Percentiles rank a stretch among this genome's conserved stretches.
phyloP scores from a whole-genome alignment of 2,797 vertebrate species.

The Neopelma chrysocephalum region DNA sequence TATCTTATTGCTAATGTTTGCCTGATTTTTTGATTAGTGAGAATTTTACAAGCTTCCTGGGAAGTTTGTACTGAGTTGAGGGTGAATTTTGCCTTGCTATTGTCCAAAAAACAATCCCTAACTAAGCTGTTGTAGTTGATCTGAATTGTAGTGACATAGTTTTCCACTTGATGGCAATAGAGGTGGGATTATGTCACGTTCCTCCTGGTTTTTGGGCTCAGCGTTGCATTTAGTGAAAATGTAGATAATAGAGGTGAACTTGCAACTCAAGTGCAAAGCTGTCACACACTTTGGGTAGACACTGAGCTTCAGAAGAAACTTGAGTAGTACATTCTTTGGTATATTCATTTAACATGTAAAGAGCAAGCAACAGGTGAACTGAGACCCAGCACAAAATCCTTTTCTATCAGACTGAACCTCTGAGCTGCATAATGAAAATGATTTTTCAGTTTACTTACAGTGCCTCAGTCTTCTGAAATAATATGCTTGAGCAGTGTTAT shows the following conservation, averaged over 20 bases:
- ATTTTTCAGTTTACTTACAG: neutral
- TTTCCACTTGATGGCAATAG: conserved; percentile 63
- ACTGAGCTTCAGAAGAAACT: neutral
- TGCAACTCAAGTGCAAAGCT: neutral
- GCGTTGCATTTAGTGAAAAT: neutral
- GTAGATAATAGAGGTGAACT: neutral
- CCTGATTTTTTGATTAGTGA: neutral
- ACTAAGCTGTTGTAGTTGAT: neutral
- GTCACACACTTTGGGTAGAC: neutral
- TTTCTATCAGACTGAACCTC: neutral
- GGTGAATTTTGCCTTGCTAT: neutral
- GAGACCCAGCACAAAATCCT: neutral
- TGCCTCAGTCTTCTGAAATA: neutral
- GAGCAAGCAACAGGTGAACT: neutral
- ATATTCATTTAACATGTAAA: neutral
- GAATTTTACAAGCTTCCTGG: neutral
- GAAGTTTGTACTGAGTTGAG: neutral
- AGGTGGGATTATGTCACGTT: neutral
- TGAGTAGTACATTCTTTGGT: neutral
- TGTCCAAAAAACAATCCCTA: neutral
- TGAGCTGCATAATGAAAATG: neutral
- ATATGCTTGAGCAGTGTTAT: neutral
- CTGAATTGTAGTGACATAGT: neutral
- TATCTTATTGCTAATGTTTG: neutral
- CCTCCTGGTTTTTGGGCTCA: neutral